Evolutionary conservation across 2,113 vertebrate species (phyloP), one percentile per base, ranked within the genome.

Genomic region (Sinocyclocheilus anshuiensis): DNA sequence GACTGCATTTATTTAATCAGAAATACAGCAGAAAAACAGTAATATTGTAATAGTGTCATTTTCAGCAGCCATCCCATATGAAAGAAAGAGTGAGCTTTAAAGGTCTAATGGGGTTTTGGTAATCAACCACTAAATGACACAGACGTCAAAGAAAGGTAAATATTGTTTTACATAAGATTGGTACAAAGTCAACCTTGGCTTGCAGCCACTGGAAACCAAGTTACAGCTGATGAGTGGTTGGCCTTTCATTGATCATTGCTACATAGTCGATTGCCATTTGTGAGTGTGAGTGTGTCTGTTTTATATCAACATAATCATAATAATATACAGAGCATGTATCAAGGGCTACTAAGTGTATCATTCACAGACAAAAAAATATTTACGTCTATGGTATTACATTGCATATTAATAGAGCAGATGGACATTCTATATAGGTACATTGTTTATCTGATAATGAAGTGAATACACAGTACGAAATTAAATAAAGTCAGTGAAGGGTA

Each of bases 171-270:
- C 29, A 69, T 48, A 63, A 77, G 61, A 42, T 39, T 77, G 82
- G 83, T 69, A 61, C 83, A 89, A 72, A 85, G 74, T 89, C 71
- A 78, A 71, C 72, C 63, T 20, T n/a, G n/a, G n/a, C n/a, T n/a
- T 57, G 36, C 39, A 57, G 77, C 57, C 74, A 57, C 29, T 78
- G 72, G 74, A 83, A 89, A 85, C 79, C 65, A 65, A 80, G 65
- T 74, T 80, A 75, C 29, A 57, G 22, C 69, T 79, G 42, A 72
- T 57, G 50, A 86, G 79, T 45, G 29, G 8, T 42, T 88, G 84
- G 63, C 84, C 74, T 83, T 89, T 83, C 67, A 82, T 20, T 48
- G 53, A 78, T 71, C 74, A 76, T 50, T 83, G 79, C 55, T 16
- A 39, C 74, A 65, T 15, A 72, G 77, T 59, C 53, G 15, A 24